These are phyloP conservation scores for Tenthredo mesomela DNA, from an alignment of 2,888 invertebrate genomes.

Conservation along the genomic window DNA sequence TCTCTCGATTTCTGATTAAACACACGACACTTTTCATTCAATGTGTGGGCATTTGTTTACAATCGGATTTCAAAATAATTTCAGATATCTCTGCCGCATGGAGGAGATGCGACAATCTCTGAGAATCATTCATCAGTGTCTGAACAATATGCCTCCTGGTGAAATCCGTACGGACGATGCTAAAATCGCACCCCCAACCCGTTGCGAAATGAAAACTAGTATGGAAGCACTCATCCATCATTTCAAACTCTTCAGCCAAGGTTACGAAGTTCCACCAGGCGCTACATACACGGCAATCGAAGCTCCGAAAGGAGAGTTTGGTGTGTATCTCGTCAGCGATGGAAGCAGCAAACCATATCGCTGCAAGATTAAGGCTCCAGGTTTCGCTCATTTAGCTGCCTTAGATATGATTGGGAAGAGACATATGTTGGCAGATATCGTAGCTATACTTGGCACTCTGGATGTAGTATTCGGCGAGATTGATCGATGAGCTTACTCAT, in stretches of 20 bases:
- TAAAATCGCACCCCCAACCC: constrained; percentile 93
- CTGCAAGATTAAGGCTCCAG: constrained; percentile 94
- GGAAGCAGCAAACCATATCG: constrained; percentile 97
- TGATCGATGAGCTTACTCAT: constrained; percentile 84
- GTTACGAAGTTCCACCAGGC: constrained; percentile 98
- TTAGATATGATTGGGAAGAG: constrained; percentile 93
- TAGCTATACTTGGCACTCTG: constrained; percentile 97
- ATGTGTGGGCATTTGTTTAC: background rate
- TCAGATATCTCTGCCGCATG: constrained; percentile 91
- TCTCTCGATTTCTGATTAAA: background rate
- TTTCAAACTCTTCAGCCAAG: constrained; percentile 98
- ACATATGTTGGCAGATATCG: constrained; percentile 97
- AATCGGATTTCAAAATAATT: constrained; percentile 39
- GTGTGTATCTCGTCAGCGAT: constrained; percentile 97
- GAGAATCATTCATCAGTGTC: constrained; percentile 96
- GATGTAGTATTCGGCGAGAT: constrained; percentile 97
- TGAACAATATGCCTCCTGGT: constrained; percentile 98
- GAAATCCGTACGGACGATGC: constrained; percentile 97
- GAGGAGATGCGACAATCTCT: constrained; percentile 98
- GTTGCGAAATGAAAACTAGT: constrained; percentile 97
- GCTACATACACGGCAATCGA: constrained; percentile 97
- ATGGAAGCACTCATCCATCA: constrained; percentile 99
- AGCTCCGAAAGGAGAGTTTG: constrained; percentile 99
- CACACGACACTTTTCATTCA: background rate
- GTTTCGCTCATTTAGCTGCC: constrained; percentile 92